Conservation (phyloP, 2,113 vertebrate genomes). For the Zeus faber region DNA sequence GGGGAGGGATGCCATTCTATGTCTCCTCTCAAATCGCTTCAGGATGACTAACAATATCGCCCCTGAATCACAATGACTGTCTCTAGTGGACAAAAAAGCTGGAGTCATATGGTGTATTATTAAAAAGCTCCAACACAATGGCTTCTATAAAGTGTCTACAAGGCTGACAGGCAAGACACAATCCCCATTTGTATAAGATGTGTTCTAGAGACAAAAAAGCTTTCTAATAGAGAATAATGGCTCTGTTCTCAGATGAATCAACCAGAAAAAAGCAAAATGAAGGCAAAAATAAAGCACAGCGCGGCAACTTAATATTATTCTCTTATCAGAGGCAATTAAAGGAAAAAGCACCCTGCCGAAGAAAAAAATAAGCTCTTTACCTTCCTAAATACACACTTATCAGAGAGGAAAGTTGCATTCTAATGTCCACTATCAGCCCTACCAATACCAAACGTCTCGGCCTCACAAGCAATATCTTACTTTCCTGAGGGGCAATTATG, state of each 20-base stretch:
- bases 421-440: not conserved
- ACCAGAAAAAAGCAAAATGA: conserved; percentile 13
- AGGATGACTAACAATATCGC: no score
- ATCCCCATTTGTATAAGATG: conserved; percentile 24
- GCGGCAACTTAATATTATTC: not conserved
- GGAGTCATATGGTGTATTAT: no score
- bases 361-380: not conserved
- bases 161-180: conserved; percentile 39
- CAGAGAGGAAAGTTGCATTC: not conserved
- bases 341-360: not conserved
- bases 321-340: conserved; percentile 9
- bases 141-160: conserved; percentile 45
- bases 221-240: conserved; percentile 47
- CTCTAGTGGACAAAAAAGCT: no score
- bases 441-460: no score
- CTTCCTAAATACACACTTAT: not conserved
- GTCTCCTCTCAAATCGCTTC: no score
- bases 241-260: conserved; percentile 37
- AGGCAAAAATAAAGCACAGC: not conserved
- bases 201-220: conserved; percentile 25
- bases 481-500: no score
- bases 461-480: no score
- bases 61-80: no score
- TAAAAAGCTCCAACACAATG: conserved; percentile 37
- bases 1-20: no score